Evolutionary conservation across 2,113 vertebrate species (phyloP), one percentile per base, ranked within the genome.

Genomic region (Saguinus midas): DNA sequence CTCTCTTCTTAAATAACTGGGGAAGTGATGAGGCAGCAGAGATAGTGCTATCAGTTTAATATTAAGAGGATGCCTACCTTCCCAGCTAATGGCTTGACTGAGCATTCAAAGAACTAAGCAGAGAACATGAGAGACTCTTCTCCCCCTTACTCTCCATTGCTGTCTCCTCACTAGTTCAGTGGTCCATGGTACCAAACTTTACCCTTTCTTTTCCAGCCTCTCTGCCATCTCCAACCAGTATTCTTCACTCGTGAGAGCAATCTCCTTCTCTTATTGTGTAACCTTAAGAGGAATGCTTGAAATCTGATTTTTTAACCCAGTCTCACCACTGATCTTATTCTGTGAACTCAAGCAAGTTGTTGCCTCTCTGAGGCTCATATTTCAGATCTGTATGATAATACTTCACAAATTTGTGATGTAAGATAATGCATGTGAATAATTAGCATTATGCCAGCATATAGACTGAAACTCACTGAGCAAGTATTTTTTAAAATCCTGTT

Each of bases 21-120:
- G 35, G 6, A 35, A 50, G 48, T 37, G 21, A 78, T 57, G 20
- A 5, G 0, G 2, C 3, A 0, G 20, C 5, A 23, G n/a, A 14
- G 23, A 35, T 13, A 13, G 9, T 6, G 17, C 11, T 20, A 83
- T 12, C 0, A 18, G 1, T 14, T 27, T 5, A 16, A 1, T 21
- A 7, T 3, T 5, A 27, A 80, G 58, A 43, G 8, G 16, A 25
- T 32, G 1, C 8, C 43, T n/a, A 5, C 17, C 58, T 45, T 83
- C 13, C 57, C 32, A 37, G 48, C 18, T 20, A 25, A 37, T 17
- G 13, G 21, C 40, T 20, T 18, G 23, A 40, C 18, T 37, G 29
- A 4, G 11, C 9, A 10, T 57, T 68, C 13, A 8, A 35, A 25
- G 89, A 50, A 37, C 23, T 17, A 61, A 70, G 57, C 20, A 27